Conservation (phyloP, 2,113 vertebrate species). For the Chamaetylas fuelleborni region DNA sequence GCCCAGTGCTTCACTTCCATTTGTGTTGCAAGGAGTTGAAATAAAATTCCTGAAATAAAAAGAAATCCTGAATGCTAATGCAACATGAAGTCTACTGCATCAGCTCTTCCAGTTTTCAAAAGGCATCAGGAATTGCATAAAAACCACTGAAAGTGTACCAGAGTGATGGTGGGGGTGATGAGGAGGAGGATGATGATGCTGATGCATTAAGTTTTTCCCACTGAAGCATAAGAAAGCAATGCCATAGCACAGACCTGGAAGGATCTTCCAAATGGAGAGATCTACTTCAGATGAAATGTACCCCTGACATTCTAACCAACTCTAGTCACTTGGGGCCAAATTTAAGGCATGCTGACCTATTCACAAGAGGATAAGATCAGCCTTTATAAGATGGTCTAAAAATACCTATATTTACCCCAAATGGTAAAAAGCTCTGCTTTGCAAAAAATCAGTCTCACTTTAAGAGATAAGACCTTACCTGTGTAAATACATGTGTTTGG, state of each 20-base stretch:
- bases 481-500: background rate
- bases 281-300: background rate
- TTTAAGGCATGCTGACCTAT: background rate
- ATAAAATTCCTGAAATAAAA: background rate
- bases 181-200: background rate
- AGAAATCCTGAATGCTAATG: background rate
- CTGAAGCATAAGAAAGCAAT: background rate
- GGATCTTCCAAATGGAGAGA: background rate
- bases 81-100: background rate
- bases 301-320: background rate
- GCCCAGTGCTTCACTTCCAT: background rate
- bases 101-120: background rate
- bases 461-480: background rate
- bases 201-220: background rate
- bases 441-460: background rate
- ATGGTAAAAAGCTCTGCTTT: background rate
- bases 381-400: background rate
- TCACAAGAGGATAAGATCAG: background rate
- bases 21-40: background rate
- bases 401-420: background rate
- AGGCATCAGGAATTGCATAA: background rate
- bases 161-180: background rate
- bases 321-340: background rate
- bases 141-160: background rate
- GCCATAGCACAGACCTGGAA: background rate